Conservation (phyloP, 1,140 invertebrate genomes). For the Coenobita brevimanus region DNA sequence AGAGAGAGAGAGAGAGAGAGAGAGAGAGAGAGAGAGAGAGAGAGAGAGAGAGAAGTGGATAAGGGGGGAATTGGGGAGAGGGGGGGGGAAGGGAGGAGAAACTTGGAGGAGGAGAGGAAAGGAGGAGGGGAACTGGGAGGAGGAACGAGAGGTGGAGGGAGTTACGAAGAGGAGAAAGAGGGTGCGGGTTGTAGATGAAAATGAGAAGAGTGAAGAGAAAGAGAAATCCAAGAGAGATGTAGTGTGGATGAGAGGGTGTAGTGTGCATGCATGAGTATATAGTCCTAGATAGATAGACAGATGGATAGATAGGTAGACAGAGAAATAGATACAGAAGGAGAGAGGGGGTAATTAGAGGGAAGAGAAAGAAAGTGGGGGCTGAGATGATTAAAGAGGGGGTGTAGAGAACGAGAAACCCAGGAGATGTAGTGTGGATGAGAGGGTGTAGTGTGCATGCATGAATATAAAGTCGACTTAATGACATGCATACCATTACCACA, state of each 20-base stretch:
- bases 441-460: slow-evolving; percentile 8
- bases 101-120: neutral
- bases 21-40: slow-evolving; percentile 6
- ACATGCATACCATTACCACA: slow-evolving; percentile 25
- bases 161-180: no score
- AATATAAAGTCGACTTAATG: slow-evolving; percentile 37
- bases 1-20: slow-evolving; percentile 24
- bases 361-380: neutral
- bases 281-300: no score
- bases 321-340: no score
- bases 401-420: slow-evolving; percentile 6
- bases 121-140: no score
- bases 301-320: no score
- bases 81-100: slow-evolving; percentile 11
- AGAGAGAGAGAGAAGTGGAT: neutral
- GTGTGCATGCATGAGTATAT: no score
- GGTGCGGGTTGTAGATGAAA: no score
- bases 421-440: neutral
- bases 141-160: no score
- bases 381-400: no score
- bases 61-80: neutral
- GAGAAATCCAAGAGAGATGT: no score
- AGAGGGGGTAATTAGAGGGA: neutral
- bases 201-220: no score
- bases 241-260: no score